Conservation (phyloP, 2,113 vertebrate species). For the Gallinago undulata region DNA sequence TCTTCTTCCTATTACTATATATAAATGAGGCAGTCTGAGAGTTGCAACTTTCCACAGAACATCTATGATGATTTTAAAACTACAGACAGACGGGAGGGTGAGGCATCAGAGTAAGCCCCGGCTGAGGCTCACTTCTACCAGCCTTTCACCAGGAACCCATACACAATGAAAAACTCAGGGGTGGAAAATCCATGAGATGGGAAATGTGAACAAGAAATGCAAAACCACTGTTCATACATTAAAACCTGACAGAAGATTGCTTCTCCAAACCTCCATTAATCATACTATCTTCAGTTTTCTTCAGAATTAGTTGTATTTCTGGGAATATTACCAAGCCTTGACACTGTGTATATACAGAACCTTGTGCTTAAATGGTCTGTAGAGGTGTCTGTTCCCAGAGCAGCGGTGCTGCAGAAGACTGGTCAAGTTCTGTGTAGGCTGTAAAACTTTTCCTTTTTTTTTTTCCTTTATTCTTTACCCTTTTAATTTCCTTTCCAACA, state of each 20-base stretch:
- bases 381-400: neutral
- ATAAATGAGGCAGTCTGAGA: neutral
- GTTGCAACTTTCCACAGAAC: neutral
- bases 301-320: neutral
- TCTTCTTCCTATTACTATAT: too few relatives aligned
- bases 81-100: neutral
- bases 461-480: neutral
- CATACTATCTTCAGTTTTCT: neutral
- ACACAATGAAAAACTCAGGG: neutral
- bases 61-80: neutral
- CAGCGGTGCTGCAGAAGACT: neutral
- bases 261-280: neutral
- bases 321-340: neutral
- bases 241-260: neutral
- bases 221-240: neutral
- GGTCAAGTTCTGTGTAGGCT: neutral
- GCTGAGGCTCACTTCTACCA: neutral
- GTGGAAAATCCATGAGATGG: neutral
- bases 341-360: neutral
- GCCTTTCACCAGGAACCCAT: neutral
- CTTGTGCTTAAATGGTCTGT: neutral
- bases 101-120: neutral
- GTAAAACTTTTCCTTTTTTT: neutral
- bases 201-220: neutral
- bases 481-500: slow-evolving; percentile 1